phyloP scores from a whole-genome alignment of 2,113 vertebrate genomes.

The Alligator sinensis region DNA sequence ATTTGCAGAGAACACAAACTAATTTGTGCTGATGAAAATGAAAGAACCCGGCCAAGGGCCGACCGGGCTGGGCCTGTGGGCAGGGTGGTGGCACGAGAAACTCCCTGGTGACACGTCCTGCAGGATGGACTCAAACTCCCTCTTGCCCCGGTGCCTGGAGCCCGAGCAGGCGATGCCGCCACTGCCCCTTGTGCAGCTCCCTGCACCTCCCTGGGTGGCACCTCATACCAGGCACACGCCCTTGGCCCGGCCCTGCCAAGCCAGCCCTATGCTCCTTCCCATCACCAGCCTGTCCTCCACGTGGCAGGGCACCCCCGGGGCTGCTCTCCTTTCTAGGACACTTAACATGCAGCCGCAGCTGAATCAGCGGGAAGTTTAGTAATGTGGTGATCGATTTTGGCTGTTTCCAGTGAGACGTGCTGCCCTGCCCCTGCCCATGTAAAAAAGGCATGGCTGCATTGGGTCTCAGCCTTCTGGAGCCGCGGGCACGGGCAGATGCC shows the following conservation, averaged over 20 bases:
- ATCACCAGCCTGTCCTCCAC: no score
- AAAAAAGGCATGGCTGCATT: not conserved
- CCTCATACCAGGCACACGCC: accelerated
- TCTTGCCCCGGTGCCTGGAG: no score
- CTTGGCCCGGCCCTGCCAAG: accelerated
- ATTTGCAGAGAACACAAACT: not conserved
- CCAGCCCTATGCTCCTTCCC: not conserved
- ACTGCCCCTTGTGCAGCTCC: not conserved
- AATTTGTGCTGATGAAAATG: not conserved
- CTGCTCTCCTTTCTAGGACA: not conserved
- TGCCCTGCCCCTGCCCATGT: not conserved
- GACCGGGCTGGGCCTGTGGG: not conserved
- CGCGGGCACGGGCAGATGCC: no score
- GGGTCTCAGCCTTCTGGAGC: not conserved
- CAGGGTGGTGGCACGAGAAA: not conserved
- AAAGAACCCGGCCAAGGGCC: not conserved
- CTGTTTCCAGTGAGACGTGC: not conserved
- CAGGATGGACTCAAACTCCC: not conserved
- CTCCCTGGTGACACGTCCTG: not conserved
- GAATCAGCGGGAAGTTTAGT: not conserved
- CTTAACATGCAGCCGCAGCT: not conserved
- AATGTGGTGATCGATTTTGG: not conserved
- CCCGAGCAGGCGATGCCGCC: not conserved
- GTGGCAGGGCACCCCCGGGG: no score
- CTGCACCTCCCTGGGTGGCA: not conserved